Conservation (phyloP, 2,113 vertebrate genomes). For the Tupaia chinensis region DNA sequence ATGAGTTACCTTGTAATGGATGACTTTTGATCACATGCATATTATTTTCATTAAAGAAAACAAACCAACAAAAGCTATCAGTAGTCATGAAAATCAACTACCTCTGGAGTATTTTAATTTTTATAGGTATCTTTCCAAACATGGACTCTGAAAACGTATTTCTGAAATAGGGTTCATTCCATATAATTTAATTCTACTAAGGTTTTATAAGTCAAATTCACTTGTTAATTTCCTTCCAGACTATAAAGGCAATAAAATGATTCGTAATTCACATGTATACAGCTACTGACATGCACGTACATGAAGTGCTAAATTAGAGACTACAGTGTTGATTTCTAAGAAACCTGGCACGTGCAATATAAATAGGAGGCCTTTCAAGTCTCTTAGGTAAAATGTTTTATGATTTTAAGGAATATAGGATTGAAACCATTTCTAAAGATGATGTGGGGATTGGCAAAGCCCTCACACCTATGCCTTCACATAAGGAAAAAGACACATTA, state of each 20-base stretch:
- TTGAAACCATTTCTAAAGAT: constrained; percentile 53
- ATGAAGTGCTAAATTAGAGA: constrained; percentile 45
- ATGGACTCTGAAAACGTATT: constrained; percentile 48
- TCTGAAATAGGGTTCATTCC: background rate
- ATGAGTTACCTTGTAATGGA: no score
- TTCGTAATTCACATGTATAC: constrained; percentile 49
- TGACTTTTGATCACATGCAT: no score
- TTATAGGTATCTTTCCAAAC: constrained; percentile 30
- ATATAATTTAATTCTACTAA: constrained; percentile 57
- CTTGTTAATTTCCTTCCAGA: constrained; percentile 40
- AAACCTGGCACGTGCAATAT: background rate
- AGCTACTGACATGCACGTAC: background rate
- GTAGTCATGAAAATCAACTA: constrained; percentile 29
- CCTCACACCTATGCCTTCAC: constrained; percentile 27
- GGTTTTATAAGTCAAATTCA: constrained; percentile 23
- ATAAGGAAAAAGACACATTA: constrained; percentile 1
- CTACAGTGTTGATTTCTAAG: constrained; percentile 29
- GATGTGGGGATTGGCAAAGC: background rate
- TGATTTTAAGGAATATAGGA: constrained; percentile 20
- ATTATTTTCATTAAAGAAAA: no score
- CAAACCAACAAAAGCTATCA: background rate
- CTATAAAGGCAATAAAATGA: constrained; percentile 41
- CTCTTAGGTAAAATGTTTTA: constrained; percentile 27
- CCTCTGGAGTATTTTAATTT: constrained; percentile 24
- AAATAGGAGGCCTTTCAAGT: constrained; percentile 40